Percentiles rank a stretch among this genome's conserved stretches.
Conservation (phyloP, 1,140 invertebrate genomes). For the Drosophila sp. region DNA sequence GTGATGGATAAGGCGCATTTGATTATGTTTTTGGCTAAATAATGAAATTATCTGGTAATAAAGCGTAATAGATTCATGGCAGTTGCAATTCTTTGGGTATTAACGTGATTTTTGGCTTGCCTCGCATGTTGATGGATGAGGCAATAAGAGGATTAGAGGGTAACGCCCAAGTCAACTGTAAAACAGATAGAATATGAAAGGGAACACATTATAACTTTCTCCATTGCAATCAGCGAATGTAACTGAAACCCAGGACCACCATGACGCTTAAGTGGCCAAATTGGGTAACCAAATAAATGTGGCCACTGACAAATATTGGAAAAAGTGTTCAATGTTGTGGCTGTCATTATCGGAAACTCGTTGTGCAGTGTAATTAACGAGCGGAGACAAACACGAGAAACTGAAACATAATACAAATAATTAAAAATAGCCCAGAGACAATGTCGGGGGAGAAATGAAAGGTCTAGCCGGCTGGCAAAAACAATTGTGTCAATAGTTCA, state of each 20-base stretch:
- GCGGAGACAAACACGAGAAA: slow-evolving; percentile 34
- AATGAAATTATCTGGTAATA: slow-evolving; percentile 82
- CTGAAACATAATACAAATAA: slow-evolving; percentile 83
- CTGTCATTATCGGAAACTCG: slow-evolving; percentile 50
- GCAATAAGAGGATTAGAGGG: slow-evolving; percentile 26
- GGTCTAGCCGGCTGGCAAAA: slow-evolving; percentile 64
- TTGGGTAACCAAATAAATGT: slow-evolving; percentile 46
- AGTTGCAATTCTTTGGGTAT: slow-evolving; percentile 60
- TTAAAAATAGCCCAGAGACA: slow-evolving; percentile 71
- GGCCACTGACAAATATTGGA: slow-evolving; percentile 65
- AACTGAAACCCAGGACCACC: slow-evolving; percentile 54
- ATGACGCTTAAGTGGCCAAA: slow-evolving; percentile 62
- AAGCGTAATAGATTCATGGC: slow-evolving; percentile 57
- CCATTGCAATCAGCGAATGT: slow-evolving; percentile 1
- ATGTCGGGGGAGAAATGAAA: slow-evolving; percentile 10
- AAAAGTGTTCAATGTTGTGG: slow-evolving; percentile 46
- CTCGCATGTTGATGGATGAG: slow-evolving; percentile 49
- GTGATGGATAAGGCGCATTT: slow-evolving; percentile 75
- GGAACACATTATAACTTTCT: slow-evolving; percentile 49
- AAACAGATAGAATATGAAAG: neutral
- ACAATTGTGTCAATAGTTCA: slow-evolving; percentile 83
- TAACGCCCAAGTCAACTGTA: neutral
- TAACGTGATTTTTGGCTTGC: slow-evolving; percentile 49
- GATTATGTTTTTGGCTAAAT: slow-evolving; percentile 79
- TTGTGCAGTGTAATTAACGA: slow-evolving; percentile 66